Base-by-base conservation (phyloP, 2,888 invertebrate species). In the Parelbella ahira region DNA sequence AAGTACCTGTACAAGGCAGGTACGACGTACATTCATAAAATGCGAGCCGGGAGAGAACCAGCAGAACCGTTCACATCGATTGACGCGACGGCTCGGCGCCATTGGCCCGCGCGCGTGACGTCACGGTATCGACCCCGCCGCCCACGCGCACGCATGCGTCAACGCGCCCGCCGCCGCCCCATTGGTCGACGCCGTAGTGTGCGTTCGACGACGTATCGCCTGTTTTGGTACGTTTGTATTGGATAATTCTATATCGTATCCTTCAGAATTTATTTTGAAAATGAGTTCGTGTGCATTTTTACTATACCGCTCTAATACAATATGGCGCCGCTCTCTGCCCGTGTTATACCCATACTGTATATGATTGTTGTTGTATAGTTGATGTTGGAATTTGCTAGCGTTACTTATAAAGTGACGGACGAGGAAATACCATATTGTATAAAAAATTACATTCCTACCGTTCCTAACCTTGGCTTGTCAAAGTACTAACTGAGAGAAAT, bases 101-200 rank as follows among this genome's bases (percentile, higher is more conserved):
- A 83, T 83, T 83, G 83, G 81, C 65, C 68, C 67, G 54, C 56
- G 50, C 39, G 38, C 46, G 80, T 81, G 81, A 82, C 84, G 83
- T 84, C 83, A 81, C 78, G 49, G 51, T 81, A 83, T 84, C 83
- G 84, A 83, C 72, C 81, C 19, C 65, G 55, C 55, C 81, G 74
- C 82, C 81, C 71, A 78, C 79, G 66, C 54, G 45, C 74, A 71
- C 84, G 84, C 84, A 82, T 82, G 84, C 84, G 84, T 58, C 60
- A 53, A 47, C 34, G 9, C 12, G 32, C 30, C 45, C 54, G 46
- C 67, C 61, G 51, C 45, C 48, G 60, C 60, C 60, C 59, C 61
- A 83, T 80, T 83, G 80, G 83, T 51, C 54, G 48, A 47, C 50
- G 38, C 45, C 49, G 43, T 37, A n/a, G 11, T 8, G 25, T 32